These are phyloP conservation scores for Cataglyphis cursor DNA, from an alignment of 2,888 invertebrate species.

Conservation along the genomic window DNA sequence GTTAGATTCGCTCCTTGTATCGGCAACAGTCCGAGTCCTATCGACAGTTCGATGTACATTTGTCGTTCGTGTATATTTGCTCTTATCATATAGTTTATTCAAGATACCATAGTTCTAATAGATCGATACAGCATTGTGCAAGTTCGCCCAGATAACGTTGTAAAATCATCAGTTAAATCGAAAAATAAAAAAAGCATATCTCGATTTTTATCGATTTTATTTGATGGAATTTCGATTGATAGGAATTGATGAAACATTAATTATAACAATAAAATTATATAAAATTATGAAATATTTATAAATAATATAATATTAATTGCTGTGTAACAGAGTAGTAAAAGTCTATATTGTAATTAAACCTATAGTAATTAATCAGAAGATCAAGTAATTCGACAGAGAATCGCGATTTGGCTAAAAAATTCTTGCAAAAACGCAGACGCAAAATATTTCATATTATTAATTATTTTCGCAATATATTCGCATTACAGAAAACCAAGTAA, in stretches of 20 bases:
- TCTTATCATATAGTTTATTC: constrained; percentile 30
- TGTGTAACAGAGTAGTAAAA: not conserved
- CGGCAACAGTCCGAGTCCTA: not conserved
- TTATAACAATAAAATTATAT: not conserved
- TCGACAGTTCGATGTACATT: constrained; percentile 1
- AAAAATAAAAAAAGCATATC: not conserved
- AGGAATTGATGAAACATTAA: not conserved
- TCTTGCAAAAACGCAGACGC: not conserved
- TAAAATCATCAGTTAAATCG: not conserved
- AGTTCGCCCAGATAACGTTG: not conserved
- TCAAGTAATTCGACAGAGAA: not conserved
- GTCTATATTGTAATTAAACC: not conserved
- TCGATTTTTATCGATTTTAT: not conserved
- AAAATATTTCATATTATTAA: not conserved
- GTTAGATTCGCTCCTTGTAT: not conserved
- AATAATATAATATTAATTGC: not conserved
- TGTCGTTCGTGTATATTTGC: not conserved
- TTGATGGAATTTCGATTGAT: not conserved
- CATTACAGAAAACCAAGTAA: not conserved
- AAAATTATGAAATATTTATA: not conserved
- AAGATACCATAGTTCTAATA: constrained; percentile 22
- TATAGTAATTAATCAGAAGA: not conserved
- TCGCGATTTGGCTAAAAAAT: not conserved
- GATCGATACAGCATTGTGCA: not conserved
- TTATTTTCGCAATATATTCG: not conserved